phyloP scores from a whole-genome alignment of 2,113 vertebrate genomes.

The Cairina moschata region DNA sequence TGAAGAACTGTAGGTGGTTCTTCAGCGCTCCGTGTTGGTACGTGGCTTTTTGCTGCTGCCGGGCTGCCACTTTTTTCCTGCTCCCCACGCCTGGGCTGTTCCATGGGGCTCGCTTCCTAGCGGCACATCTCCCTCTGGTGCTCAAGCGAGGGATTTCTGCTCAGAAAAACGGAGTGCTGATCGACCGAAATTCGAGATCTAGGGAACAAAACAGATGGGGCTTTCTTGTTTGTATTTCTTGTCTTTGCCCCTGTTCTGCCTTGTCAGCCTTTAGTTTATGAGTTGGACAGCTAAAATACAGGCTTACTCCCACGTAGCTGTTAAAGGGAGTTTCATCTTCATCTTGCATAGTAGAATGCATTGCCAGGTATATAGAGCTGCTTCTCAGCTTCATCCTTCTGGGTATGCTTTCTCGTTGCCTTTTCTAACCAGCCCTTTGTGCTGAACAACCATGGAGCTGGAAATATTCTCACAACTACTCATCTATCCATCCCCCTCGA shows the following conservation, averaged over 20 bases:
- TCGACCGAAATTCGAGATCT: background rate
- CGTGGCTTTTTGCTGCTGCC: background rate
- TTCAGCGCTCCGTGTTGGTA: background rate
- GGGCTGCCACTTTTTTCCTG: background rate
- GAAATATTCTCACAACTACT: background rate
- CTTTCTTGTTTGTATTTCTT: background rate
- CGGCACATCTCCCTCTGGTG: background rate
- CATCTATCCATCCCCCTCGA: background rate
- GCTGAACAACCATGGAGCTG: background rate
- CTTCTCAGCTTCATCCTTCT: background rate
- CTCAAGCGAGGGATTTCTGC: background rate
- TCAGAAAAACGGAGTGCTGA: background rate
- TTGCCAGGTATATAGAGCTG: background rate
- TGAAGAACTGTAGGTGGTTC: background rate
- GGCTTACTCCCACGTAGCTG: background rate
- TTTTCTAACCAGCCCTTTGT: background rate
- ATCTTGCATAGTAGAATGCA: background rate
- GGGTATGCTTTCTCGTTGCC: background rate
- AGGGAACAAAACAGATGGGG: accelerated
- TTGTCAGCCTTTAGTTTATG: background rate
- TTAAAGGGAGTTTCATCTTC: background rate
- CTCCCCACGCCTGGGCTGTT: accelerated
- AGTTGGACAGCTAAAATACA: background rate
- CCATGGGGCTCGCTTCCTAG: background rate
- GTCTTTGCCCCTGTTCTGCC: background rate